Evolutionary conservation across 2,888 invertebrate genomes (phyloP).

Genomic region (Nemotelus nigrinus): DNA sequence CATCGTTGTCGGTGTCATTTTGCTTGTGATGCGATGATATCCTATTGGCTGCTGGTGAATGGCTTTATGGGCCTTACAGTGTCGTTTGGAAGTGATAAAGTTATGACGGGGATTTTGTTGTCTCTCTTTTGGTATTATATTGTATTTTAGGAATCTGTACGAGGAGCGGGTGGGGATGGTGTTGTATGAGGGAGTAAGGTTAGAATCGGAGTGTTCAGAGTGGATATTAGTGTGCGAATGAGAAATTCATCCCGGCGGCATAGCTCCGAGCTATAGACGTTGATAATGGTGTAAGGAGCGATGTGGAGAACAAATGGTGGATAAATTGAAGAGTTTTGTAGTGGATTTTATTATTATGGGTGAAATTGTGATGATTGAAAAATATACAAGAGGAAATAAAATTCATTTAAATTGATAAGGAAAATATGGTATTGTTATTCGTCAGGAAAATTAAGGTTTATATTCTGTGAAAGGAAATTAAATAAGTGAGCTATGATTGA

Average conservation of each 20-base stretch:
- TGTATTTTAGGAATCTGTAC: too few species aligned
- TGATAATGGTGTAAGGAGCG: constrained; percentile 31
- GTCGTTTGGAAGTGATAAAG: too few species aligned
- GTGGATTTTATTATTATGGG: neutral
- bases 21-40: neutral
- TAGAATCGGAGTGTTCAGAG: neutral
- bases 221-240: neutral
- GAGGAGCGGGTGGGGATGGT: too few species aligned
- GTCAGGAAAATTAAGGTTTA: too few species aligned
- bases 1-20: constrained; percentile 1
- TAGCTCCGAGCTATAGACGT: constrained; percentile 28
- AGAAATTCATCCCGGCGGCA: constrained; percentile 27
- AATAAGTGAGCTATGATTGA: too few species aligned
- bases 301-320: constrained; percentile 34
- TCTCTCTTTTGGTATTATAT: too few species aligned
- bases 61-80: too few species aligned
- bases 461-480: too few species aligned
- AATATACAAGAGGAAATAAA: neutral
- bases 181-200: neutral
- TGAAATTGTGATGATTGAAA: neutral
- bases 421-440: too few species aligned
- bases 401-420: neutral
- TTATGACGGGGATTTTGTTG: too few species aligned
- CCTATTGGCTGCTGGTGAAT: neutral
- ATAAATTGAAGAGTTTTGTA: constrained; percentile 9